Evolutionary conservation across 1,140 invertebrate genomes (phyloP).

Genomic region (Drosophila micromelanica): DNA sequence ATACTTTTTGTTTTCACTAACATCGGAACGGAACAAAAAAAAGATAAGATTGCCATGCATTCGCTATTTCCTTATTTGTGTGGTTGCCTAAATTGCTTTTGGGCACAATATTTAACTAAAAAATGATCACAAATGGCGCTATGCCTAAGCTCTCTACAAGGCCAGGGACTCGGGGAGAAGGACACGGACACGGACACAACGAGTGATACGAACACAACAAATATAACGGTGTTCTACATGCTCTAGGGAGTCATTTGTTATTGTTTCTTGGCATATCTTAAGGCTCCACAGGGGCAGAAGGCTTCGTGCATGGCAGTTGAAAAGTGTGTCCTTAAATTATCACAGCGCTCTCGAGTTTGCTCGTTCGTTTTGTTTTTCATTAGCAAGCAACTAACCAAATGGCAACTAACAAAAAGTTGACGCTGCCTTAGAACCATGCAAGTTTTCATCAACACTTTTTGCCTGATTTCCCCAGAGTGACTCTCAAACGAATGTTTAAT

Average conservation of each 20-base stretch:
- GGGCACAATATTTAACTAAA: constrained; percentile 56
- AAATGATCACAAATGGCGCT: constrained; percentile 64
- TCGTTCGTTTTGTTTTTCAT: constrained; percentile 35
- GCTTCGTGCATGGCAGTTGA: constrained; percentile 33
- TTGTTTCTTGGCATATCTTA: constrained; percentile 63
- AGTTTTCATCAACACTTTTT: constrained; percentile 54
- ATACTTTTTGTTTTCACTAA: constrained; percentile 1
- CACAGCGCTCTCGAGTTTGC: constrained; percentile 2
- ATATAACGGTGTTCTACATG: constrained; percentile 6
- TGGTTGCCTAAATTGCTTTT: constrained; percentile 43
- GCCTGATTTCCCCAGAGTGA: constrained; percentile 65
- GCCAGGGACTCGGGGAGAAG: too few species aligned
- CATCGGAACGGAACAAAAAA: constrained; percentile 15
- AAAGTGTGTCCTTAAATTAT: constrained; percentile 58
- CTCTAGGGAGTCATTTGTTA: constrained; percentile 73
- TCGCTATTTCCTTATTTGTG: not conserved
- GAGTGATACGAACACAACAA: constrained; percentile 3
- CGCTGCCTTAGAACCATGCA: not conserved
- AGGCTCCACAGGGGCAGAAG: constrained; percentile 36
- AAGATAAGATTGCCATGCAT: constrained; percentile 4
- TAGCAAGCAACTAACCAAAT: constrained; percentile 45
- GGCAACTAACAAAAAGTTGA: constrained; percentile 24
- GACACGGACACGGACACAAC: not conserved
- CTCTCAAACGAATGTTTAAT: constrained; percentile 1
- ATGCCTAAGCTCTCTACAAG: not conserved